A percentile compares a stretch with the other conserved stretches of the same genome.
Evolutionary conservation across 2,888 invertebrate genomes (phyloP).

Genomic region (Agelastica alni): DNA sequence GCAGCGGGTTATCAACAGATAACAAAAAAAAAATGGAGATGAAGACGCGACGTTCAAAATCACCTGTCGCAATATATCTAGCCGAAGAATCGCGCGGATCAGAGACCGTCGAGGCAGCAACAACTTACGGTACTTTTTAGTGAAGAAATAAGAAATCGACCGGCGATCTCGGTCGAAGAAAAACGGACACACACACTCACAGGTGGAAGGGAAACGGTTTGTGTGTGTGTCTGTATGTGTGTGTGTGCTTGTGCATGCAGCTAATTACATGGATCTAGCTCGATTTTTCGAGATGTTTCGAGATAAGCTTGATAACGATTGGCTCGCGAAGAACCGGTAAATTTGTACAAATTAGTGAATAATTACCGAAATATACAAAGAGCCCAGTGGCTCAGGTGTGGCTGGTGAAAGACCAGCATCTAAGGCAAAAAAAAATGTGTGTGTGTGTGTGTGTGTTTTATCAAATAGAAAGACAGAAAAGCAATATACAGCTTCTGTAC

Average conservation of each 20-base stretch:
- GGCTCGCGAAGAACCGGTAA: too few relatives aligned
- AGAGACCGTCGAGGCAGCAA: constrained; percentile 35
- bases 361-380: too few relatives aligned
- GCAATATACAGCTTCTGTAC: too few relatives aligned
- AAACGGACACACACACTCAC: too few relatives aligned
- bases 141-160: constrained; percentile 35
- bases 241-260: constrained; percentile 36
- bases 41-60: constrained; percentile 1
- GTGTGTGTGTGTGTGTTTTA: too few relatives aligned
- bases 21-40: neutral
- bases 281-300: constrained; percentile 9
- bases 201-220: constrained; percentile 38
- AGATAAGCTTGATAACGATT: constrained; percentile 16
- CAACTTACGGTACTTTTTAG: constrained; percentile 49
- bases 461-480: too few relatives aligned
- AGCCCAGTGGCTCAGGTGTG: too few relatives aligned
- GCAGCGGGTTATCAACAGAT: too few relatives aligned
- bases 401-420: too few relatives aligned
- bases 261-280: constrained; percentile 8
- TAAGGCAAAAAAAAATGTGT: too few relatives aligned
- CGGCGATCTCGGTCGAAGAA: constrained; percentile 48
- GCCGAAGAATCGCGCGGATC: constrained; percentile 19
- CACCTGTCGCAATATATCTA: constrained; percentile 12
- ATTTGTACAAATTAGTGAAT: too few relatives aligned
- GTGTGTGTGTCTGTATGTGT: constrained; percentile 41